Evolutionary conservation across 2,888 invertebrate genomes (phyloP), one percentile per base, ranked within the genome.

Genomic region (Apamea crenata): DNA sequence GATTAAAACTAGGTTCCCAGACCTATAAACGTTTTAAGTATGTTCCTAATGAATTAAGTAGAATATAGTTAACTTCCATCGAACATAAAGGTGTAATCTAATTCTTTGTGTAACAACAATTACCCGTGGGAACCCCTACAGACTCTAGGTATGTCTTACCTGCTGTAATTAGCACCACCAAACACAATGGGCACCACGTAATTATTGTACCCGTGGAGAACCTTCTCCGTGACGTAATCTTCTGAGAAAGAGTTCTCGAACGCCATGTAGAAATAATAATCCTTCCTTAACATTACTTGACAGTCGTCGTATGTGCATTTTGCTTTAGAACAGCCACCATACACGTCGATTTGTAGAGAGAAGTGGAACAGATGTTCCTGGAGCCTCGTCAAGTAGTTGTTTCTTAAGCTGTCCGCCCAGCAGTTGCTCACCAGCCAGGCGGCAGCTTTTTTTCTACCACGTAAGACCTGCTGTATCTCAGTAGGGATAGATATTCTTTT

Each of bases 161-260:
- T 94, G 88, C 75, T 94, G 91, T 98, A 98, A 93, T 98, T 97
- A 82, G 97, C 97, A 8, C 97, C 97, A 1, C 98, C 98, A 94
- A 97, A 98, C 50, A 98, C 98, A 82, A 98, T 97, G 14, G 98
- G 98, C n/a, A 98, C 95, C 21, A 97, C 96, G 88, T 97, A 97
- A 93, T 97, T 97, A 91, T 97, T 95, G 82, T 97, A 95, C 16
- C 96, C 95, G 69, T 92, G 92, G 40, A 96, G 85, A 67, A 95
- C 92, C 84, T 95, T 95, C 79, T 95, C 94, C 0, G 95, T 93
- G 56, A 95, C 94, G 88, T 94, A 95, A 88, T 96, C 94, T 77
- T 92, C 91, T 67, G 92, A 82, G 50, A 95, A 88, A 0, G 93
- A 94, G 81, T 95, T 94, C 87, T 95, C 95, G 74, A 96, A 95